Evolutionary conservation across 2,797 vertebrate genomes (phyloP).

Genomic region (Echiichthys vipera): DNA sequence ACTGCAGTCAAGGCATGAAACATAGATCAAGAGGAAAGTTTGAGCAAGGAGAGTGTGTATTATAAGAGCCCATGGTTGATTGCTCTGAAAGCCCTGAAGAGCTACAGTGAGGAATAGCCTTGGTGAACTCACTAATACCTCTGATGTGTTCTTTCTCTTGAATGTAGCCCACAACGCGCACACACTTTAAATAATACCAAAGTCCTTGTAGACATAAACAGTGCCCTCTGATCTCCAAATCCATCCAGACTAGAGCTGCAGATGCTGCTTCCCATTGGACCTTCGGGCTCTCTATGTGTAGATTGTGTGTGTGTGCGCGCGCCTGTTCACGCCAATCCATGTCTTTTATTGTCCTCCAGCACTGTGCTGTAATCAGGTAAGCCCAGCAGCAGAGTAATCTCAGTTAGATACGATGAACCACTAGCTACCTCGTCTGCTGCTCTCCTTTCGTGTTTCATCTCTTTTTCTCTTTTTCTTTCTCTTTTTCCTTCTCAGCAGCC

Average conservation of each 20-base stretch:
- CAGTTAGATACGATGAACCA: slow-evolving; percentile 62
- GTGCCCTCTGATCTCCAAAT: slow-evolving; percentile 34
- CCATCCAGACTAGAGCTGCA: slow-evolving; percentile 25
- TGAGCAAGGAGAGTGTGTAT: slow-evolving; percentile 53
- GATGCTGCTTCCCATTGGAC: slow-evolving; percentile 20
- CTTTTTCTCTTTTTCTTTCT: slow-evolving; percentile 45
- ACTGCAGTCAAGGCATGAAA: slow-evolving; percentile 68
- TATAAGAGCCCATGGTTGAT: slow-evolving; percentile 62
- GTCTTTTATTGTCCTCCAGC: slow-evolving; percentile 56
- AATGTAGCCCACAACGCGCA: slow-evolving; percentile 20
- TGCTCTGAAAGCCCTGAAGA: slow-evolving; percentile 61
- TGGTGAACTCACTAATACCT: slow-evolving; percentile 51
- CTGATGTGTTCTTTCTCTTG: slow-evolving; percentile 54
- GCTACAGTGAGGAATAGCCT: slow-evolving; percentile 54
- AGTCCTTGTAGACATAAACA: slow-evolving; percentile 36
- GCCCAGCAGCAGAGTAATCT: slow-evolving; percentile 58
- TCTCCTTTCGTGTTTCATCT: slow-evolving; percentile 55
- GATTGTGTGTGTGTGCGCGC: neutral
- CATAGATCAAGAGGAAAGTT: slow-evolving; percentile 79
- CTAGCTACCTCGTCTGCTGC: slow-evolving; percentile 48
- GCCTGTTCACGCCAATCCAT: neutral
- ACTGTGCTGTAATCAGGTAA: slow-evolving; percentile 70
- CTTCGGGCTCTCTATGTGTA: slow-evolving; percentile 14
- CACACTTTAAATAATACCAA: slow-evolving; percentile 37
- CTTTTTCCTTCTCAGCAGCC: slow-evolving; percentile 50